A percentile compares a stretch with the other conserved stretches of the same genome.
Conservation (phyloP, 1,140 invertebrate species). For the Lordiphosa stackelbergi region DNA sequence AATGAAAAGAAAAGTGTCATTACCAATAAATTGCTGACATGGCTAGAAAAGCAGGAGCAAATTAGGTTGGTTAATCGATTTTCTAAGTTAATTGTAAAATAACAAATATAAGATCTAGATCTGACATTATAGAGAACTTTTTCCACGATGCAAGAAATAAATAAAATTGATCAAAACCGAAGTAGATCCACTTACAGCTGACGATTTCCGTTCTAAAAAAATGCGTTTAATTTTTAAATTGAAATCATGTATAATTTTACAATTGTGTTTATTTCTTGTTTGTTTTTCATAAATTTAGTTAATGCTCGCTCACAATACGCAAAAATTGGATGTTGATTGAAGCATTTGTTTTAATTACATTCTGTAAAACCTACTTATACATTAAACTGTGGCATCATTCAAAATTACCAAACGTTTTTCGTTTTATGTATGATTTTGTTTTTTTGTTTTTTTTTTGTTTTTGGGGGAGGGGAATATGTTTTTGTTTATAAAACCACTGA, state of each 20-base stretch:
- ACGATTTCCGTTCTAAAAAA: no score
- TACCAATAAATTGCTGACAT: no score
- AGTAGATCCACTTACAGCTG: no score
- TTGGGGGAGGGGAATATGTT: slow-evolving; percentile 12
- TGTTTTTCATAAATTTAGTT: slow-evolving; percentile 37
- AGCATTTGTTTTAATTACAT: slow-evolving; percentile 57
- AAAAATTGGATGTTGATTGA: slow-evolving; percentile 40
- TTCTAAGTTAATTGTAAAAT: no score
- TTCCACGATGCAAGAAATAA: no score
- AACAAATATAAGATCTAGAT: no score
- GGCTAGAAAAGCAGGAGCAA: no score
- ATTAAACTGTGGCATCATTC: slow-evolving; percentile 62
- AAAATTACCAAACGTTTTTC: slow-evolving; percentile 44
- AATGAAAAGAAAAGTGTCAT: no score
- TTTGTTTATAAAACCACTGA: slow-evolving; percentile 40
- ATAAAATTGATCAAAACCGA: no score
- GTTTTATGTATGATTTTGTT: slow-evolving; percentile 27
- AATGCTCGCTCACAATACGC: slow-evolving; percentile 36
- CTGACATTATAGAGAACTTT: no score
- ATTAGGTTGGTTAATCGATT: no score
- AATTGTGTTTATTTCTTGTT: slow-evolving; percentile 55
- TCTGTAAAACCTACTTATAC: slow-evolving; percentile 74
- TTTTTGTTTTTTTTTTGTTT: slow-evolving; percentile 18
- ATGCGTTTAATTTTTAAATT: background rate
- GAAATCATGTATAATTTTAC: slow-evolving; percentile 41